Base-by-base conservation (phyloP, 1,140 invertebrate genomes). In the Polyergus mexicanus region DNA sequence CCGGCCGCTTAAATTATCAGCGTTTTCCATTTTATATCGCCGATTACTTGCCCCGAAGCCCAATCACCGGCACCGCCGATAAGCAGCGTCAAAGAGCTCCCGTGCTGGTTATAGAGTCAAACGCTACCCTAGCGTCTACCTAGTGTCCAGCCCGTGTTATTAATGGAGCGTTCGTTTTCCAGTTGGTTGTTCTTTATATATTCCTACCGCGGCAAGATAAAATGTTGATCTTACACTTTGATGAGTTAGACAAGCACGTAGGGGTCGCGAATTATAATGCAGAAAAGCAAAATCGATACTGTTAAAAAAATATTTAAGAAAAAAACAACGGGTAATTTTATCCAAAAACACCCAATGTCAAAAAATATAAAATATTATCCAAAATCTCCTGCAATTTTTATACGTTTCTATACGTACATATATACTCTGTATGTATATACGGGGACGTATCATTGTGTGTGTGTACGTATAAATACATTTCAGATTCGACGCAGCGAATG, bases 31-130 rank as follows among this genome's bases (percentile, higher is more conserved):
- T 80, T 80, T 80, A 35, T 80, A 80, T 69, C 77, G 65, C 63
- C 76, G 76, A 80, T 80, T 80, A 80, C 76, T 80, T 80, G 76
- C 77, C 77, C 65, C 51, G 63, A 1, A 80, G 65, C 47, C 63
- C 63, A 56, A 7, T 80, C 63, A 11, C 35, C 77, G 51, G 47
- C 47, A 38, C 1, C 44, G 44, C 6, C 63, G 77, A 80, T 80
- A 69, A 80, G 77, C 65, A 80, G 69, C 65, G 65, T 80, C 77
- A 80, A 80, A 80, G 77, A 80, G 77, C 38, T 69, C n/a, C n/a
- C 44, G 76, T 41, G 22, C 44, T 51, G 44, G 35, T 62, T 80
- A 58, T 47, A 38, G 5, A 51, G 32, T 80, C 76, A 66, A 78
- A 80, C 47, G 76, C 47, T 68, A 41, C n/a, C 41, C 32, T 32